Evolutionary conservation across 2,797 vertebrate genomes (phyloP).

Genomic region (Vespertilio murinus): DNA sequence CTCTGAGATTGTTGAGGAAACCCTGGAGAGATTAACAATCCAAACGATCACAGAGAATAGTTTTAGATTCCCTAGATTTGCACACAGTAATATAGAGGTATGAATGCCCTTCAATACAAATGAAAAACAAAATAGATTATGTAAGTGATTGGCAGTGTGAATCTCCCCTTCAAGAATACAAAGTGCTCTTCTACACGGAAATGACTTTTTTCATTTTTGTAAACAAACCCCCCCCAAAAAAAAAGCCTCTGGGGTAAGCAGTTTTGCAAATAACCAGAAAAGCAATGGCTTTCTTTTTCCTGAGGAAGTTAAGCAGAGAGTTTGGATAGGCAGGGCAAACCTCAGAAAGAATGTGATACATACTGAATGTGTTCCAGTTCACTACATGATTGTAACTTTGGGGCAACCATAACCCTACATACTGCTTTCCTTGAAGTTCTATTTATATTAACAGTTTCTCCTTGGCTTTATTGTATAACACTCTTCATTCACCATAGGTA

Average conservation of each 20-base stretch:
- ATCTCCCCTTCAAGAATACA: constrained; percentile 25
- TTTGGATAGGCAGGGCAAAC: neutral
- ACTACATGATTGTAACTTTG: constrained; percentile 19
- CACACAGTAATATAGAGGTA: neutral
- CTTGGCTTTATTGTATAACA: constrained; percentile 30
- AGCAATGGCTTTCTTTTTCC: neutral
- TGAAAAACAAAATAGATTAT: constrained; percentile 43
- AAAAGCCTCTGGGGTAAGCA: neutral
- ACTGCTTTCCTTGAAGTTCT: neutral
- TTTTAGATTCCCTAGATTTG: neutral
- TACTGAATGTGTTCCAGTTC: neutral
- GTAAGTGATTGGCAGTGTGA: neutral
- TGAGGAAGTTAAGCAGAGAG: neutral
- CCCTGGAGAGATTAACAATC: constrained; percentile 54
- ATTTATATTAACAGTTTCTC: neutral
- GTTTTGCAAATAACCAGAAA: constrained; percentile 46
- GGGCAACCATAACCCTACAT: neutral
- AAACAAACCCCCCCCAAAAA: constrained; percentile 43
- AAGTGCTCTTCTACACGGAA: neutral
- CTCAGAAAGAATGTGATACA: neutral
- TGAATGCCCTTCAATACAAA: neutral
- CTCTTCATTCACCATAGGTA: neutral
- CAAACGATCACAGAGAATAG: constrained; percentile 50
- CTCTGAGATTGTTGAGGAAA: constrained; percentile 49
- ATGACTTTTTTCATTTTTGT: constrained; percentile 29